Evolutionary conservation across 1,140 invertebrate species (phyloP), one percentile per base, ranked within the genome.

Genomic region (Macrocentrus cingulum): DNA sequence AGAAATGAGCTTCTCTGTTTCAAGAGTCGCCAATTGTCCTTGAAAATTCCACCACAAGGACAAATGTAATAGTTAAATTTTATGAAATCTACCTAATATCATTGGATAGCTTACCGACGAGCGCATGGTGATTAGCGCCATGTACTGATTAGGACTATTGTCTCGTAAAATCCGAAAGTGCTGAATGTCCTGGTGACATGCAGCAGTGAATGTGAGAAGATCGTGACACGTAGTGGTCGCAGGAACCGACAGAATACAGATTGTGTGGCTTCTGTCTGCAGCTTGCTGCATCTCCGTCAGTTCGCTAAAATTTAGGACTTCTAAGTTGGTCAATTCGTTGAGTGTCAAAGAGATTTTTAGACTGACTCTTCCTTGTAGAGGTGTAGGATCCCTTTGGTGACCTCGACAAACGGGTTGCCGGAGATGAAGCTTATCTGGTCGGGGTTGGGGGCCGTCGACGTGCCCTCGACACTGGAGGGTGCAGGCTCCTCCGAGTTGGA

Each of bases 341-440:
- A 39, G 2, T 46, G 32, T 22, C 23, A 13, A 29, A 29, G 25
- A 29, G 0, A 52, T 29, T 57, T n/a, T n/a, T 5, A 34, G 60
- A 29, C 83, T 76, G 80, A 91, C 90, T 95, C 94, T 80, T 97
- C 94, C 79, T 97, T 97, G 74, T 95, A 98, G 1, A 98, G 80
- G 84, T 99, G 96, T 18, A 99, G 80, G 44, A 99, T 90, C 42
- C 97, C 97, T 77, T 95, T 96, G 0, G 94, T 97, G 23, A 95
- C 87, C 83, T 99, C 97, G 5, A 98, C 94, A 71, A 92, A 90
- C 7, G 96, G 96, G 84, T 99, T 99, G 1, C 97, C 97, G 70
- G 90, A 97, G 60, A 93, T 91, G 80, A 98, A 99, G 50, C 82
- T 85, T n/a, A 91, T 88, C 65, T 89, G 86, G 53, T 85, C 81